A percentile compares a stretch with the other conserved stretches of the same genome.
Evolutionary conservation across 2,888 invertebrate species (phyloP).

Genomic region (Notocelia uddmanniana): DNA sequence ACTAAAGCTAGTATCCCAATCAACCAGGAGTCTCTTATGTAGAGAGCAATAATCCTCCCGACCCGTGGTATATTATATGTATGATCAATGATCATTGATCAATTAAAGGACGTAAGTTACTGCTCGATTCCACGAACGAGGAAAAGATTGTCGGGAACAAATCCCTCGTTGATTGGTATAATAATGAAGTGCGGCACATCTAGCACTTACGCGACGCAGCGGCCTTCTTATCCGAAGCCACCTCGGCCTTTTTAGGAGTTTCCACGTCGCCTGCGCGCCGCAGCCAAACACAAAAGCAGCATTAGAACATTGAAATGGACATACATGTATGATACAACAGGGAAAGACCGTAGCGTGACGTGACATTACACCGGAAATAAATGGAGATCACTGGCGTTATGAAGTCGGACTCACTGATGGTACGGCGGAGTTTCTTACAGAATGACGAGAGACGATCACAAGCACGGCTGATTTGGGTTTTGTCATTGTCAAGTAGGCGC

Average conservation of each 20-base stretch:
- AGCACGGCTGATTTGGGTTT: conserved; percentile 77
- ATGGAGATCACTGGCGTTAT: conserved; percentile 37
- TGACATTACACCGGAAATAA: conserved; percentile 33
- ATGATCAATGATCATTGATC: too few species aligned
- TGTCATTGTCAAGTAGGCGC: conserved; percentile 77
- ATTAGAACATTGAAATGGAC: conserved; percentile 79
- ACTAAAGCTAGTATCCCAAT: conserved; percentile 26
- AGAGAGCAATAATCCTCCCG: conserved; percentile 1
- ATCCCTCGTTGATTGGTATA: conserved; percentile 55
- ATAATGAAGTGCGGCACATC: conserved; percentile 72
- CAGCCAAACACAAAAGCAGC: conserved; percentile 83
- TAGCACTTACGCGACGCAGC: conserved; percentile 83
- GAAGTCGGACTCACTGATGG: conserved; percentile 75
- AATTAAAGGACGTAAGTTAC: background rate
- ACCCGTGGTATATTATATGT: background rate
- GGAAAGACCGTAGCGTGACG: conserved; percentile 22
- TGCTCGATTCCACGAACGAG: conserved; percentile 46
- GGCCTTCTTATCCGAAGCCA: conserved; percentile 82
- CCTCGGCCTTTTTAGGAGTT: conserved; percentile 82
- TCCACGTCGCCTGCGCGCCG: conserved; percentile 83
- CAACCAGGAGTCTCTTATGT: conserved; percentile 18
- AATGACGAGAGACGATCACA: conserved; percentile 79
- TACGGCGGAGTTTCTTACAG: conserved; percentile 82
- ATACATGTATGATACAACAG: conserved; percentile 57
- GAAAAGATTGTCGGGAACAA: conserved; percentile 45